Base-by-base conservation (phyloP, 2,888 invertebrate genomes). In the Drosophila borborema region DNA sequence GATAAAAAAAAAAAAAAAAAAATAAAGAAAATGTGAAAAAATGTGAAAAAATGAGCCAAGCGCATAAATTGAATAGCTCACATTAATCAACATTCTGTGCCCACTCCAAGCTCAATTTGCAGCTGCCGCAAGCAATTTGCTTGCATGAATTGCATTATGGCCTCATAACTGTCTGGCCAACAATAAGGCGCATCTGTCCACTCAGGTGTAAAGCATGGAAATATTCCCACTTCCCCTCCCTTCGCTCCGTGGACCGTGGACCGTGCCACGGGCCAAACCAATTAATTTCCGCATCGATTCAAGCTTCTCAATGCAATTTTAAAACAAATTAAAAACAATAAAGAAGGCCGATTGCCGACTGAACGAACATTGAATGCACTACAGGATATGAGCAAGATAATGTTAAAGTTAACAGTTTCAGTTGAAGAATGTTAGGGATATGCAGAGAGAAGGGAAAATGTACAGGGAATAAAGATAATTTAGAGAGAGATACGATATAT, bases 11-110 rank as follows among this genome's bases (percentile, higher is more conserved):
- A 28, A 28, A 28, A 28, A 28, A n/a, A n/a, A n/a, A n/a, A n/a
- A n/a, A n/a, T n/a, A n/a, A n/a, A n/a, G n/a, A n/a, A n/a, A n/a
- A n/a, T n/a, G n/a, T n/a, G n/a, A 28, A 5, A 28, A 0, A 20
- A 56, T 23, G n/a, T 20, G 31, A 16, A 58, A 23, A 14, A 36
- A 34, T 34, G 20, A 20, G 34, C 14, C 20, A 18, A 16, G 38
- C 45, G 38, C 20, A 46, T 31, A 46, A 66, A 66, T 66, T 54
- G 66, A 66, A 65, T 48, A 46, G 55, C 65, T 60, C 34, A 74
- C 86, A 81, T 81, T 81, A 79, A 85, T 86, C 82, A 76, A 63
- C 53, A 48, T 49, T 73, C 48, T 41, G 31, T 4, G 20, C 43
- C 46, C 54, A 46, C 45, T 69, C 55, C 48, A 67, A 7, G 7